Evolutionary conservation across 2,797 vertebrate species (phyloP).

Genomic region (Poecilia velifera): DNA sequence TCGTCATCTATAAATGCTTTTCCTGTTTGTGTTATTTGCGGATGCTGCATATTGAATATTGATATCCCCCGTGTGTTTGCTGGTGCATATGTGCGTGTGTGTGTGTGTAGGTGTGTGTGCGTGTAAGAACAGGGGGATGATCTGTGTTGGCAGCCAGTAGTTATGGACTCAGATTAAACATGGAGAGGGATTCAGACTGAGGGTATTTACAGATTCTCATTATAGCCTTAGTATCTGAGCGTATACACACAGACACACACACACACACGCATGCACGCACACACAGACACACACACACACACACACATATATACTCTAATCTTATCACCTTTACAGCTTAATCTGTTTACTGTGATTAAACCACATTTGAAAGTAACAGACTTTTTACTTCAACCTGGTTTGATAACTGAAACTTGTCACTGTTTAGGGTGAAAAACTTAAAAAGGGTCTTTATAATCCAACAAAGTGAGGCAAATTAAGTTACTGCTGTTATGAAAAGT

Average conservation of each 20-base stretch:
- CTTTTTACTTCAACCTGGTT: slow-evolving; percentile 27
- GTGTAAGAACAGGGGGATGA: slow-evolving; percentile 57
- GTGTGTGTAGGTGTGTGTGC: slow-evolving; percentile 36
- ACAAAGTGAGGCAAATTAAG: not conserved
- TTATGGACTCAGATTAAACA: slow-evolving; percentile 80
- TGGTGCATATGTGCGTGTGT: slow-evolving; percentile 17
- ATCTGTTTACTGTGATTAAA: slow-evolving; percentile 66
- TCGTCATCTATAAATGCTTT: slow-evolving; percentile 47
- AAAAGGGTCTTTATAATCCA: not conserved
- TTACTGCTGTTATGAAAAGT: not conserved
- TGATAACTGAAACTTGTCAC: slow-evolving; percentile 1
- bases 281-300: slow-evolving; percentile 26
- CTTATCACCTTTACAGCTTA: slow-evolving; percentile 65
- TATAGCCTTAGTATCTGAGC: slow-evolving; percentile 66
- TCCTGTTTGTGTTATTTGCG: slow-evolving; percentile 49
- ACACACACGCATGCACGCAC: too few species aligned
- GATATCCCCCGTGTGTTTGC: slow-evolving; percentile 24
- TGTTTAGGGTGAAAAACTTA: not conserved
- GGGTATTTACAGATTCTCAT: slow-evolving; percentile 77
- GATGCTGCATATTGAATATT: slow-evolving; percentile 56
- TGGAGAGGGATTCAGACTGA: slow-evolving; percentile 73
- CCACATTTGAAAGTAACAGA: slow-evolving; percentile 36
- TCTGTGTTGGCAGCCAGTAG: slow-evolving; percentile 71
- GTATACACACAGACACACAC: slow-evolving; percentile 17
- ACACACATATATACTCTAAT: slow-evolving; percentile 44